A percentile compares a stretch with the other conserved stretches of the same genome.
These are phyloP conservation scores for Cotesia vestalis DNA, from an alignment of 1,140 invertebrate genomes.

Conservation along the genomic window DNA sequence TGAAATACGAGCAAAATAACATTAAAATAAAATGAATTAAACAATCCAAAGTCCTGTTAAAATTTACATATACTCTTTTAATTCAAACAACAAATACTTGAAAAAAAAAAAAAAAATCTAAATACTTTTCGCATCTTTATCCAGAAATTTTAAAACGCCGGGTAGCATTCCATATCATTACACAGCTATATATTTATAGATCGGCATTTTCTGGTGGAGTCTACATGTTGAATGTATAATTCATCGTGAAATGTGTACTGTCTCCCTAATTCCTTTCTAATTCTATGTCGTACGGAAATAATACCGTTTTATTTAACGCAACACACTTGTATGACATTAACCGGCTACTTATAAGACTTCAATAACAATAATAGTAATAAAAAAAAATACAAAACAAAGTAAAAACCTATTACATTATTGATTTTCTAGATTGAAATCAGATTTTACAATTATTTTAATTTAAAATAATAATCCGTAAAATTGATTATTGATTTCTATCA, in stretches of 20 bases:
- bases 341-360: too few relatives aligned
- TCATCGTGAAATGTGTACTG: constrained; percentile 33
- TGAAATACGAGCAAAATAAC: constrained; percentile 51
- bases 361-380: too few relatives aligned
- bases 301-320: background rate
- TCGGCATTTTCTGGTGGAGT: constrained; percentile 37
- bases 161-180: constrained; percentile 30
- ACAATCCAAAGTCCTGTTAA: background rate
- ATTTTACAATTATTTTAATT: too few relatives aligned
- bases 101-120: too few relatives aligned
- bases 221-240: constrained; percentile 36
- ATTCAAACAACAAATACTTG: too few relatives aligned
- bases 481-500: background rate
- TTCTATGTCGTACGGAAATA: constrained; percentile 1
- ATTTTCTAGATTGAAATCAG: too few relatives aligned
- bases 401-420: too few relatives aligned
- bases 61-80: too few relatives aligned
- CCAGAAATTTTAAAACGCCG: background rate
- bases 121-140: background rate
- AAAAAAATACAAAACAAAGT: too few relatives aligned
- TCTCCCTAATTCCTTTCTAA: constrained; percentile 30
- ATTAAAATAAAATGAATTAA: constrained; percentile 11
- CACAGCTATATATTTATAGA: constrained; percentile 41
- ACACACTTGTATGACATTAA: background rate
- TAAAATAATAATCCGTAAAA: too few relatives aligned